These are phyloP conservation scores for Ooceraea biroi DNA, from an alignment of 1,140 invertebrate species.

Conservation along the genomic window DNA sequence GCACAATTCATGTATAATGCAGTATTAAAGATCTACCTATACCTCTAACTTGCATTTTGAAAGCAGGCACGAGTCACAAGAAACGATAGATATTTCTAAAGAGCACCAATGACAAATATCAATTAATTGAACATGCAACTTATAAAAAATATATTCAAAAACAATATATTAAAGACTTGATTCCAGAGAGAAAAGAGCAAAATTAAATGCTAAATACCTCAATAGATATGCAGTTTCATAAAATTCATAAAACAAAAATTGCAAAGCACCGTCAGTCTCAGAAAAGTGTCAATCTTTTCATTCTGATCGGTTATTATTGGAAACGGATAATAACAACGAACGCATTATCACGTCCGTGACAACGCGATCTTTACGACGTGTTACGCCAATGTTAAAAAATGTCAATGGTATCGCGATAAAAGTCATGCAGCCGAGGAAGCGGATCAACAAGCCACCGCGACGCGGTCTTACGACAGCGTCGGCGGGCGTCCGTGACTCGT, in stretches of 20 bases:
- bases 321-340: not conserved
- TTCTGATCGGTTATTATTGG: not conserved
- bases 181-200: not conserved
- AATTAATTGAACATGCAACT: not conserved
- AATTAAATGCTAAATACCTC: not conserved
- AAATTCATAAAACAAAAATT: not conserved
- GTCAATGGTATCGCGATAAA: not conserved
- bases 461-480: not conserved
- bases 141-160: not conserved
- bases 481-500: not conserved
- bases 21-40: constrained; percentile 13
- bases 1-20: not conserved
- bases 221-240: no score
- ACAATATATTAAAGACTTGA: not conserved
- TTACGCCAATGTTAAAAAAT: not conserved
- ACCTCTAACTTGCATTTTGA: not conserved
- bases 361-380: not conserved
- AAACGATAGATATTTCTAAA: not conserved
- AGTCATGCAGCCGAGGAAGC: not conserved
- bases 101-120: no score
- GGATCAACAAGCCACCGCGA: not conserved
- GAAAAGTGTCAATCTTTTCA: not conserved
- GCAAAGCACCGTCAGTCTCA: not conserved
- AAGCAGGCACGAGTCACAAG: constrained; percentile 3
- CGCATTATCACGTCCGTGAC: no score